A percentile compares a stretch with the other conserved stretches of the same genome.
Evolutionary conservation across 2,113 vertebrate species (phyloP).

Genomic region (Daphoenositta chrysoptera): DNA sequence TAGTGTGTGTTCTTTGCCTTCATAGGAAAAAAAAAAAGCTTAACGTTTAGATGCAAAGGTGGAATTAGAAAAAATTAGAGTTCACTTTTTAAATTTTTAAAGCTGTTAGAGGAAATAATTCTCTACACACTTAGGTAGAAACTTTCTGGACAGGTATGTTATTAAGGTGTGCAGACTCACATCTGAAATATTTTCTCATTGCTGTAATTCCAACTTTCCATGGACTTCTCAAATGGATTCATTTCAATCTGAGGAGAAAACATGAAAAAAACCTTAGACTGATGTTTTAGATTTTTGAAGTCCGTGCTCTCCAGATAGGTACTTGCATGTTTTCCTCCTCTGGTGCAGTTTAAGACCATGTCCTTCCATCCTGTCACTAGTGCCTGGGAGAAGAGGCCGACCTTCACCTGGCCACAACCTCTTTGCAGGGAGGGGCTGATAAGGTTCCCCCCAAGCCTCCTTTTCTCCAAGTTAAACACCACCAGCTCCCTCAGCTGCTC

Average conservation of each 20-base stretch:
- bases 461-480: neutral
- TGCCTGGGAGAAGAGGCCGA: rapidly evolving
- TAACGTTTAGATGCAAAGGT: neutral
- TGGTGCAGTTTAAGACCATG: neutral
- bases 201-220: neutral
- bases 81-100: neutral
- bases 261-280: neutral
- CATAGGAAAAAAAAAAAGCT: neutral
- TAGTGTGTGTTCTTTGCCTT: neutral
- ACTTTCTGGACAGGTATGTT: neutral
- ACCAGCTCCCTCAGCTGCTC: neutral
- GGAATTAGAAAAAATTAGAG: neutral
- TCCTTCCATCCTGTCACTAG: neutral
- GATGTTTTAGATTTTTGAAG: neutral
- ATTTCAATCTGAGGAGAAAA: neutral
- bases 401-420: neutral
- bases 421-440: neutral
- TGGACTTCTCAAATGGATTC: neutral
- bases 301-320: neutral
- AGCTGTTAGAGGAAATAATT: neutral
- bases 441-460: neutral
- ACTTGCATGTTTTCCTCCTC: neutral
- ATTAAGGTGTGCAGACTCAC: neutral
- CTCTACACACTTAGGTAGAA: neutral
- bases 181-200: neutral